A percentile compares a stretch with the other conserved stretches of the same genome.
Conservation (phyloP, 1,140 invertebrate genomes). For the Phenacoccus solenopsis region DNA sequence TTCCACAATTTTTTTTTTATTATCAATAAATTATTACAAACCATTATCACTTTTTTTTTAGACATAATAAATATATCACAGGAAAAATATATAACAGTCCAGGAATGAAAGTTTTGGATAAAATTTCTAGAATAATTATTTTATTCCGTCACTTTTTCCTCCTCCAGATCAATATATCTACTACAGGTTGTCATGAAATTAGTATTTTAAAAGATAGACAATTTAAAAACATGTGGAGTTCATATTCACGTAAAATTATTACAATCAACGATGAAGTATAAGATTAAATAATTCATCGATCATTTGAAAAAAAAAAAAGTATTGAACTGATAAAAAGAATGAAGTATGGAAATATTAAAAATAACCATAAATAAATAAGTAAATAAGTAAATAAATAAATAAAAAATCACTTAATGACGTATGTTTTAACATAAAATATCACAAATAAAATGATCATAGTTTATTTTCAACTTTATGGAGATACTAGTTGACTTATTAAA, state of each 20-base stretch:
- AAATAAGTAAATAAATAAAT: too few species aligned
- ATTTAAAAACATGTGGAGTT: too few species aligned
- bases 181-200: not conserved
- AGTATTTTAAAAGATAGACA: too few species aligned
- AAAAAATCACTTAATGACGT: not conserved
- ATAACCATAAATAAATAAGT: too few species aligned
- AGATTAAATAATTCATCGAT: not conserved
- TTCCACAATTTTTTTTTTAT: not conserved
- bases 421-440: not conserved
- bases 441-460: not conserved
- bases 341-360: not conserved
- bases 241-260: not conserved
- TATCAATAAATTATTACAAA: not conserved
- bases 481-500: not conserved
- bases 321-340: not conserved
- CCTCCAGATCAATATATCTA: not conserved
- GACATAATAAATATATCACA: slow-evolving; percentile 10
- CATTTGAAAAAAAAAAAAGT: not conserved
- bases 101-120: slow-evolving; percentile 9
- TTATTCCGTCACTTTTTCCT: not conserved
- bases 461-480: not conserved
- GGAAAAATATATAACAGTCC: slow-evolving; percentile 7
- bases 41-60: not conserved
- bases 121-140: not conserved
- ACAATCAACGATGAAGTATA: not conserved